Evolutionary conservation across 1,140 invertebrate genomes (phyloP), one percentile per base, ranked within the genome.

Genomic region (Rhopalosiphum padi): DNA sequence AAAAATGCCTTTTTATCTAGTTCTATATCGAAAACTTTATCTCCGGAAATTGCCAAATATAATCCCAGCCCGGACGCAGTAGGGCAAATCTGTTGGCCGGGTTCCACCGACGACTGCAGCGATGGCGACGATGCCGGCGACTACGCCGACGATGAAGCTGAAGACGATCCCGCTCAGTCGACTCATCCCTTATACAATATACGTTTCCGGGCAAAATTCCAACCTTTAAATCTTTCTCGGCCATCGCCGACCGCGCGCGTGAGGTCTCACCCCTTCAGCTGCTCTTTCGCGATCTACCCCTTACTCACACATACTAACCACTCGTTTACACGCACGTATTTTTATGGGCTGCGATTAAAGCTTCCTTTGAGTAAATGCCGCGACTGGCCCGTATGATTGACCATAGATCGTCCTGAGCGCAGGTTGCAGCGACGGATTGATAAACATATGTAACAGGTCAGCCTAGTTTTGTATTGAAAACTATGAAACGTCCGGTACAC

Each of bases 151-250:
- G 46, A n/a, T 30, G 21, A 25, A n/a, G 60, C 60, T 5, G 60
- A 77, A 77, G 60, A 77, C 60, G 60, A 77, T n/a, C 87, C 21
- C 25, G 41, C 46, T 46, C 41, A 41, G 23, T 53, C 89, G 37
- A 60, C 23, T 25, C 22, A 60, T 90, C 22, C 53, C 60, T 77
- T 77, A 77, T 77, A 77, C 60, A 77, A 77, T 77, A 77, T 77
- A 77, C 30, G 30, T 43, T 68, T 90, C 37, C 55, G 53, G 53
- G 89, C 89, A 89, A 89, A 53, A 37, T 89, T 89, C 87, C 87
- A 89, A 53, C 87, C 35, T 46, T 55, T 89, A 89, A 89, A 89
- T 89, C 87, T 89, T 89, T 89, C 35, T 53, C 48, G 4, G 60
- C 30, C 60, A 68, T 30, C 60, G 25, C 55, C 25, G 87, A 85